Percentiles rank a stretch among this genome's conserved stretches.
phyloP scores from a whole-genome alignment of 2,797 vertebrate species.

The Gephyroberyx darwinii region DNA sequence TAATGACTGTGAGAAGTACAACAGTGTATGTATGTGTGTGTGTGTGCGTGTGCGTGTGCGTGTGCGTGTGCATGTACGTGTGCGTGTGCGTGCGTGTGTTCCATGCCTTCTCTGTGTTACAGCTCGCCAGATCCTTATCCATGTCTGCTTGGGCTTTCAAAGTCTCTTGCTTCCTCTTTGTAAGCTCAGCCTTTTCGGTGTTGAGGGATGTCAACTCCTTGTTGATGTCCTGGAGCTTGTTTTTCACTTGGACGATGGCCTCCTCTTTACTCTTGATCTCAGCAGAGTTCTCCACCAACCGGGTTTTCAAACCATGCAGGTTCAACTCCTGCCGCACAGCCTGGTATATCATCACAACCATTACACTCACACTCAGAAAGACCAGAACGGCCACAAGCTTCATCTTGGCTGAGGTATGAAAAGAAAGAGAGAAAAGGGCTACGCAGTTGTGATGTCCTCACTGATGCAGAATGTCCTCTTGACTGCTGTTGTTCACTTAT shows the following conservation, averaged over 20 bases:
- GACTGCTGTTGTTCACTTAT: neutral
- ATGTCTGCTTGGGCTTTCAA: rapidly evolving
- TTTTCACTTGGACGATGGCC: slow-evolving; percentile 50
- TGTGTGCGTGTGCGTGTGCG: neutral
- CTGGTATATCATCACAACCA: slow-evolving; percentile 62
- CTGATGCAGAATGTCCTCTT: neutral
- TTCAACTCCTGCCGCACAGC: slow-evolving; percentile 70
- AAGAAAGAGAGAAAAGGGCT: neutral
- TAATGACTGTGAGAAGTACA: neutral
- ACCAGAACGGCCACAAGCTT: slow-evolving; percentile 35
- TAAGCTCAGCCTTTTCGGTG: slow-evolving; percentile 32
- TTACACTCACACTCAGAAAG: slow-evolving; percentile 40
- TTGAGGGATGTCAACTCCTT: neutral
- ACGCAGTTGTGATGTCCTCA: neutral
- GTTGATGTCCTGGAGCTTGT: slow-evolving; percentile 43
- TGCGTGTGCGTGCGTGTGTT: neutral
- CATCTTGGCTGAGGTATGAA: slow-evolving; percentile 53
- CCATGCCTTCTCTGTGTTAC: slow-evolving; percentile 71
- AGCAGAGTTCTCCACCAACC: neutral
- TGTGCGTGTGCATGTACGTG: neutral
- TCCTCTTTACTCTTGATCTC: slow-evolving; percentile 64
- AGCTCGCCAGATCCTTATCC: slow-evolving; percentile 46
- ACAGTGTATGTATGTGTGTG: neutral
- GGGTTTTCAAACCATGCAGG: slow-evolving; percentile 23
- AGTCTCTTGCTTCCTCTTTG: neutral